Evolutionary conservation across 2,888 invertebrate species (phyloP), one percentile per base, ranked within the genome.

Genomic region (Macrosiphum euphorbiae): DNA sequence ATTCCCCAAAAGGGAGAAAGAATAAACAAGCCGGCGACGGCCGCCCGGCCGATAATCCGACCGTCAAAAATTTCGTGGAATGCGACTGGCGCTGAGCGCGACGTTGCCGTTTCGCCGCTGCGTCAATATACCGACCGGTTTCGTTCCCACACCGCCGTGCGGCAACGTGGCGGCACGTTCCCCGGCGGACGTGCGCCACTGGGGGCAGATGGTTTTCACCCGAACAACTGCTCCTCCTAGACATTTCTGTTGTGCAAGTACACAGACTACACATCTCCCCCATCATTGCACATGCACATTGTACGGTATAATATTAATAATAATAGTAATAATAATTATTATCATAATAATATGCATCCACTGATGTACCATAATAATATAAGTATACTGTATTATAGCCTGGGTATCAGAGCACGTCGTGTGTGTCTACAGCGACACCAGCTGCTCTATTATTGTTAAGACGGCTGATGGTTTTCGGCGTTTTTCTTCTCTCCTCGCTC

Each of bases 141-240:
- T 92, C 28, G 35, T 41, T 55, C 35, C 41, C 28, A 8, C 28
- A 24, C 41, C 0, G 85, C 26, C 50, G 35, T 11, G 20, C 90
- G 94, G 90, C 90, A 90, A 90, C 94, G 94, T 94, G 67, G 94
- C 87, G 94, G 93, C 93, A 94, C 93, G 93, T 94, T 94, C 93
- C 85, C 85, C 26, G 90, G 10, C 91, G 78, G 85, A 61, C 88
- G 88, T 10, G 88, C 26, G n/a, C 86, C 61, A 35, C 5, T 50
- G 28, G 67, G 78, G 67, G 86, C 94, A 94, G 94, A 94, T 94
- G 94, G 94, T 90, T 90, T 58, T 67, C 47, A 85, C 90, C 50
- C 86, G 90, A 90, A 86, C 94, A 52, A 90, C 94, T 94, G 67
- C 94, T 90, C 52, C 20, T 50, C 47, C 61, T 11, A 86, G 58